Evolutionary conservation across 2,797 vertebrate genomes (phyloP).

Genomic region (Simalia tracyae): DNA sequence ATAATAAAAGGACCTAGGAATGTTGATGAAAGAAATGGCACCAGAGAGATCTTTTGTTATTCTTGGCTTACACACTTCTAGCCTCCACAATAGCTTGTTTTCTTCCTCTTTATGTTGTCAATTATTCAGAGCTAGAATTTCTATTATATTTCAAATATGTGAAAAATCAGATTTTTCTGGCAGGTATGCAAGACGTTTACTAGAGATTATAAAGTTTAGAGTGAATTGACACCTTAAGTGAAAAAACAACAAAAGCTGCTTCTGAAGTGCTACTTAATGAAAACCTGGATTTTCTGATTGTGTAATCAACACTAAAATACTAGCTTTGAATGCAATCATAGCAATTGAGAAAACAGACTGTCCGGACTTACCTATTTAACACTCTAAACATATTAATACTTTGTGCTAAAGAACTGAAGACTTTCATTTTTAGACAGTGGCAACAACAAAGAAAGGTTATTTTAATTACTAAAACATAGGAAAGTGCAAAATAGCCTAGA

Average conservation of each 20-base stretch:
- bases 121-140: constrained; percentile 58
- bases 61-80: constrained; percentile 70
- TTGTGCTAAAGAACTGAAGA: constrained; percentile 4
- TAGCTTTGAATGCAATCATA: constrained; percentile 4
- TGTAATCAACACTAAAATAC: constrained; percentile 17
- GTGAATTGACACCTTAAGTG: constrained; percentile 38
- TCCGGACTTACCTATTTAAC: background rate
- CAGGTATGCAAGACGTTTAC: constrained; percentile 64
- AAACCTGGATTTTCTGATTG: constrained; percentile 9
- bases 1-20: constrained; percentile 48
- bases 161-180: constrained; percentile 54
- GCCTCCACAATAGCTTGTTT: constrained; percentile 67
- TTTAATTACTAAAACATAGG: background rate
- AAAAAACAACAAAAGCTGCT: constrained; percentile 54
- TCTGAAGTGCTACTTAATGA: constrained; percentile 24
- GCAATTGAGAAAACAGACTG: constrained; percentile 13
- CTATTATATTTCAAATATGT: constrained; percentile 48
- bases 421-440: constrained; percentile 12
- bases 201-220: constrained; percentile 52
- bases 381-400: constrained; percentile 1
- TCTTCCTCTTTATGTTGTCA: constrained; percentile 54
- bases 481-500: background rate
- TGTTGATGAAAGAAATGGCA: constrained; percentile 61
- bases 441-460: background rate
- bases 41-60: constrained; percentile 60